These are phyloP conservation scores for Andrena minutula DNA, from an alignment of 2,888 invertebrate genomes.

Conservation along the genomic window DNA sequence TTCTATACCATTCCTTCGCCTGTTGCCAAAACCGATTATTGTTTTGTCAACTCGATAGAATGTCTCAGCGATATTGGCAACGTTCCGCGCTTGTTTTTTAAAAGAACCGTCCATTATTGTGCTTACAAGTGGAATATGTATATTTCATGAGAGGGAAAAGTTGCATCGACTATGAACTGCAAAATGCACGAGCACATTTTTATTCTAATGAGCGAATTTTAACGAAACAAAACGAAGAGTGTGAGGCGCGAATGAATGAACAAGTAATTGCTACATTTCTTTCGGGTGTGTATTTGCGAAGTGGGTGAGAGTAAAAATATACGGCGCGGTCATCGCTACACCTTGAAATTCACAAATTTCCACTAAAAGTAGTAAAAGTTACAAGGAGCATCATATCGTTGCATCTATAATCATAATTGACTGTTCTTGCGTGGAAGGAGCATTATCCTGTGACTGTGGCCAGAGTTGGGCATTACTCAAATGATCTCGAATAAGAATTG, in stretches of 20 bases:
- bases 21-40: neutral
- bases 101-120: neutral
- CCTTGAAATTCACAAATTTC: constrained; percentile 1
- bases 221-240: constrained; percentile 8
- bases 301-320: neutral
- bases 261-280: constrained; percentile 26
- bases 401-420: neutral
- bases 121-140: neutral
- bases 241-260: constrained; percentile 14
- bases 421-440: no score
- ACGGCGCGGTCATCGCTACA: neutral
- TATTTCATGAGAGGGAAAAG: neutral
- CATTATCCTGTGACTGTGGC: no score
- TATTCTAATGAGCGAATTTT: constrained; percentile 30
- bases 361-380: no score
- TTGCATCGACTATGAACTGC: neutral
- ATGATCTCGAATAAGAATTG: no score
- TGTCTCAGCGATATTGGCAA: neutral
- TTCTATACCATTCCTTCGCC: neutral
- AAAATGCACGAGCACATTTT: neutral
- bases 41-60: constrained; percentile 7
- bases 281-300: neutral
- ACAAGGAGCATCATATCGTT: neutral
- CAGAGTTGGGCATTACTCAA: no score
- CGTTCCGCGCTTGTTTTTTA: neutral